Evolutionary conservation across 2,113 vertebrate genomes (phyloP), one percentile per base, ranked within the genome.

Genomic region (Poeciliopsis turrubarensis): DNA sequence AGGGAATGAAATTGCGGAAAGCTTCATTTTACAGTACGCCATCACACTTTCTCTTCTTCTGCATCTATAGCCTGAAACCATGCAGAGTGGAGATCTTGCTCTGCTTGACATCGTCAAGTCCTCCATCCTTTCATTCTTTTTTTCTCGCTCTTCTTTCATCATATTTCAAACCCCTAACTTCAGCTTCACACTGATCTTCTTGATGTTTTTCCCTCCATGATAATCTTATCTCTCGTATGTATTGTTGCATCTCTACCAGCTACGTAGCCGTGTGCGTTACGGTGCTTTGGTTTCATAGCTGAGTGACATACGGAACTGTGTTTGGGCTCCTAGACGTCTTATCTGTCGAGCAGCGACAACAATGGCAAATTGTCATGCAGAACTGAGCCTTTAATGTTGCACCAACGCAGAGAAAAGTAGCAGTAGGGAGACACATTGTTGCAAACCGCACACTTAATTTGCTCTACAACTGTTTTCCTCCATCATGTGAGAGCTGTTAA

Each of bases 401-500:
- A 77, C 83, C 80, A 68, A 75, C 54, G 65, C 68, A 77, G 81
- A 82, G 86, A 79, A 78, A 90, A 89, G 91, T 81, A 78, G 83
- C 78, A 77, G 83, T 41, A 78, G 87, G 80, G 89, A 91, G 86
- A 86, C 84, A 92, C 60, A 87, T 83, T 89, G 86, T 89, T 87
- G 74, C 84, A 79, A 90, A 91, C 44, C 68, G 79, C 83, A 87
- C 86, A 81, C 77, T 77, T 89, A 84, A 92, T 91, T 91, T 89
- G 80, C 70, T 90, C 75, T 78, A 69, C 70, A 90, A 83, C 75
- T 72, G 82, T 89, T 89, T 90, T 84, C 76, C 72, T 92, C 87
- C 77, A 87, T 90, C 83, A 90, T 85, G 85, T 87, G 86, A 90
- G 80, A 74, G 81, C 72, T 77, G 79, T 87, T 92, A 89, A 91